Conservation (phyloP, 2,888 invertebrate genomes). For the Arctia plantaginis region DNA sequence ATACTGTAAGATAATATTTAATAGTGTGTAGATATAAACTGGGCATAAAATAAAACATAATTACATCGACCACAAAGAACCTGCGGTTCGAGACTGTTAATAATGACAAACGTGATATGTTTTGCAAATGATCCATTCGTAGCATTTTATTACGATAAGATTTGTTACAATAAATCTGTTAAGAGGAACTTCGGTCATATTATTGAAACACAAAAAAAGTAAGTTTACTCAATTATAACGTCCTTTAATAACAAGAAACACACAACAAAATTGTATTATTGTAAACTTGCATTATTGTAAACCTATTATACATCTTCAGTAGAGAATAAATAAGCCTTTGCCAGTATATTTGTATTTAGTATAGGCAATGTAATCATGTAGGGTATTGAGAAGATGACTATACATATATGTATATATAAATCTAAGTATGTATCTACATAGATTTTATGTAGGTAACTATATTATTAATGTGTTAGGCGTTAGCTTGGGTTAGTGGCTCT, state of each 20-base stretch:
- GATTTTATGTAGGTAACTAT: too few species aligned
- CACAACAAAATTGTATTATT: neutral
- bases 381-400: too few species aligned
- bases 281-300: neutral
- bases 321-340: neutral
- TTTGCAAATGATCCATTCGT: conserved; percentile 12
- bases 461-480: neutral
- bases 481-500: neutral
- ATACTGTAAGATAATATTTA: neutral
- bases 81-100: neutral
- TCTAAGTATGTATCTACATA: too few species aligned
- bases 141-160: neutral
- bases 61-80: neutral
- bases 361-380: neutral
- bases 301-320: neutral
- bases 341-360: neutral
- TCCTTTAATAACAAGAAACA: too few species aligned
- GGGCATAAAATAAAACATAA: neutral
- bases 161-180: neutral
- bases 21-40: neutral
- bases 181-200: neutral
- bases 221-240: neutral
- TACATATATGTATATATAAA: too few species aligned
- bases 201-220: neutral
- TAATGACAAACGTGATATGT: conserved; percentile 18